phyloP scores from a whole-genome alignment of 2,888 invertebrate species.

The Agriopis aurantiaria region DNA sequence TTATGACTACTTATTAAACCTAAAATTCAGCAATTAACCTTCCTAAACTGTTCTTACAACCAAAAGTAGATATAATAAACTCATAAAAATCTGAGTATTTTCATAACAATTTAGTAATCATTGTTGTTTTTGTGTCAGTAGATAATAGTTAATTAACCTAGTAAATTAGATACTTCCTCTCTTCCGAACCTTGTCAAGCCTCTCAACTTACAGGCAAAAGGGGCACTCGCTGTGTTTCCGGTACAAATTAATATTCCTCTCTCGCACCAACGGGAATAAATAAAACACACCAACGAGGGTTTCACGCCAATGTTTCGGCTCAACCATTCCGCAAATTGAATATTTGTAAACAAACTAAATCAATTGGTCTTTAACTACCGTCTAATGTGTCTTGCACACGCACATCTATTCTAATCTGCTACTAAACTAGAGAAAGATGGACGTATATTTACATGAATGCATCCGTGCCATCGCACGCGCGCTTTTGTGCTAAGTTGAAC shows the following conservation, averaged over 20 bases:
- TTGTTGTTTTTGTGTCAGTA: background rate
- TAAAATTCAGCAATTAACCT: too few relatives aligned
- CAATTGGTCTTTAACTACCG: background rate
- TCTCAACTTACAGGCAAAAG: constrained; percentile 25
- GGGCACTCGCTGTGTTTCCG: constrained; percentile 25
- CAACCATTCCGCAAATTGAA: constrained; percentile 30
- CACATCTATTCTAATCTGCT: background rate
- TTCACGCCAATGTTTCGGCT: constrained; percentile 24
- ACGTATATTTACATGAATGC: too few relatives aligned
- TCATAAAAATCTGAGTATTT: too few relatives aligned
- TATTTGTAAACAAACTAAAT: constrained; percentile 21
- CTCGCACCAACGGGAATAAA: constrained; percentile 17
- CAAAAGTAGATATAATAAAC: too few relatives aligned
- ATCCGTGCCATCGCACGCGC: too few relatives aligned
- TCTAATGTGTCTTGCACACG: too few relatives aligned
- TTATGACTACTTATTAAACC: too few relatives aligned
- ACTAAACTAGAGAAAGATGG: background rate
- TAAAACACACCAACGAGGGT: constrained; percentile 33
- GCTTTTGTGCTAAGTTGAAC: background rate
- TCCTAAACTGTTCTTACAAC: too few relatives aligned
- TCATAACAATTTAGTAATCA: too few relatives aligned
- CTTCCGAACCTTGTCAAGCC: constrained; percentile 19
- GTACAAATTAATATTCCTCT: constrained; percentile 33
- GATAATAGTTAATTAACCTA: too few relatives aligned
- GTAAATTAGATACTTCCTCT: background rate